Base-by-base conservation (phyloP, 1,140 invertebrate species). In the Neoseiulus cucumeris region DNA sequence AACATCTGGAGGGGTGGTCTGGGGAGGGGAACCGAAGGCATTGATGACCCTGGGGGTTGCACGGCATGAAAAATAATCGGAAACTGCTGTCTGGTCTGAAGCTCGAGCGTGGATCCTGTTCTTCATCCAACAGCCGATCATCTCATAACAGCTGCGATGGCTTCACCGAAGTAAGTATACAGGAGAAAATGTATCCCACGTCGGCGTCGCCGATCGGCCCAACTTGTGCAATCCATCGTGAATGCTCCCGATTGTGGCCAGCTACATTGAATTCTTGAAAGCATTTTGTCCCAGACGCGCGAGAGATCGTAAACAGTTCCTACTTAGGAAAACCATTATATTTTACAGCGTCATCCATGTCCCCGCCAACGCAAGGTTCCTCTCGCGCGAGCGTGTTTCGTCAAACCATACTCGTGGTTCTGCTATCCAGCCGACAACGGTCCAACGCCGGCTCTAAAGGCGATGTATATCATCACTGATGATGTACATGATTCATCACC, bases 361-460 rank as follows among this genome's bases (percentile, higher is more conserved):
- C 7, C 28, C 29, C 12, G 28, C 67, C 7, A 71, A 71, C 45
- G 65, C 66, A 1, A 70, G 68, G 25, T 66, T 70, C 17, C 66
- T 71, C 44, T 25, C 51, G 20, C 12, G 44, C 9, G 68, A 65
- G 9, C 33, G 33, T 39, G 9, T 39, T 9, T 39, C 33, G 33
- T 4, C 33, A 68, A 68, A 12, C 65, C 68, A 66, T 95, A 93
- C 73, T 91, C 83, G 74, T 86, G 86, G 72, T 80, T 79, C 71
- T 94, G 90, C 77, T 86, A 94, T 77, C 87, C 88, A 17, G 87
- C 93, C 68, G 86, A 89, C 76, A 90, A 89, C 75, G 85, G 86
- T 33, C 75, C 82, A 70, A n/a, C n/a, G n/a, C n/a, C n/a, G 81
- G 80, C 72, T 84, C 86, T 42, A 76, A 82, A n/a, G n/a, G n/a